Base-by-base conservation (phyloP, 92 coral and sea anemone species). In the Bergia sp. region DNA sequence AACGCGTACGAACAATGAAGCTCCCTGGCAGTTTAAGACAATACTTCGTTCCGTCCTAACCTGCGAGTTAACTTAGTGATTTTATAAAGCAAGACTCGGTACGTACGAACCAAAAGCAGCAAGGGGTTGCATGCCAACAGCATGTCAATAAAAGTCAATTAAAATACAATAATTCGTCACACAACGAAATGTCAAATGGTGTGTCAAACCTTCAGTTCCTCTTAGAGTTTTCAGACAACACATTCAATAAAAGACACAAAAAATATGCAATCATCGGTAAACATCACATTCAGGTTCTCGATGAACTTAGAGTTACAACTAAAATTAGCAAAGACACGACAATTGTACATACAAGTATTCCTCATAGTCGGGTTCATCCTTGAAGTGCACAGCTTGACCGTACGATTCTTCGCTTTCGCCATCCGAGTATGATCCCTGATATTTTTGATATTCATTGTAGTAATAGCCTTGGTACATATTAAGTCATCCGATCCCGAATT, bases 381-480 rank as follows among this genome's bases (percentile, higher is more conserved):
- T 92, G 77, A 89, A 90, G 85, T 91, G 93, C 57, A 92, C 92
- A 86, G 85, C 84, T 77, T 88, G 92, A 21, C 91, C 91, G 15
- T 88, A 90, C 76, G 92, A 93, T 37, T 87, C 91, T 36, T 94
- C 98, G 40, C 91, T 85, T 66, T 91, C 91, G 23, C 90, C 91
- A 37, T 94, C 95, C 82, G 88, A 94, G 73, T 82, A 93, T 77
- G 88, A 91, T 74, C 91, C 91, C 65, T 95, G 94, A 69, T 93
- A 92, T 87, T 91, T 89, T 43, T 92, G 83, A 80, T 93, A 89
- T 82, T 89, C 94, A 94, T 95, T 84, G 82, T 88, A 78, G 91
- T 95, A 87, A 85, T 90, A 92, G 47, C 96, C 93, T 88, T 89
- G 95, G 93, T 90, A 90, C 98, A 95, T 95, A 90, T 89, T 91